A percentile compares a stretch with the other conserved stretches of the same genome.
These are phyloP conservation scores for Caranx melampygus DNA, from an alignment of 2,113 vertebrate species.

Conservation along the genomic window DNA sequence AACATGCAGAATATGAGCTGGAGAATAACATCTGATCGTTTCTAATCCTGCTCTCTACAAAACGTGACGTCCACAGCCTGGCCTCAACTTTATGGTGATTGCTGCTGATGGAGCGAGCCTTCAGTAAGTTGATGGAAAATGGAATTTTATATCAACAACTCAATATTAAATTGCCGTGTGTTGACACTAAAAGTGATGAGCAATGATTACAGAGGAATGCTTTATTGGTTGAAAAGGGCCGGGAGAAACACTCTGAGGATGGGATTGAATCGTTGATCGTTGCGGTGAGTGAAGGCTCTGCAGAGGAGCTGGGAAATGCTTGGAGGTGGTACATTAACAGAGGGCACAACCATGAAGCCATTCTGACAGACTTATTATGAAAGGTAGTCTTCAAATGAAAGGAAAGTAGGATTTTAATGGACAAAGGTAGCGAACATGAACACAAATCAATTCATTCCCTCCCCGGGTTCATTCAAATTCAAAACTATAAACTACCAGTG, in stretches of 20 bases:
- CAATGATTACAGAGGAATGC: constrained; percentile 44
- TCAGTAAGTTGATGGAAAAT: constrained; percentile 53
- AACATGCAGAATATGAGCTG: neutral
- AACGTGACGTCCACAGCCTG: constrained; percentile 22
- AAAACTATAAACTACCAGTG: neutral
- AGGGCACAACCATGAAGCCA: neutral
- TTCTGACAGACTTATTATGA: neutral
- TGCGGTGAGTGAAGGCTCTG: neutral
- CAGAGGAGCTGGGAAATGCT: neutral
- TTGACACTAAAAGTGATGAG: constrained; percentile 69
- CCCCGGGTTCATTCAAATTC: neutral
- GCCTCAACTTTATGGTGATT: constrained; percentile 27
- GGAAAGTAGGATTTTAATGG: neutral
- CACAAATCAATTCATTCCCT: neutral
- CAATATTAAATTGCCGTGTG: constrained; percentile 57
- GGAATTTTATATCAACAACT: constrained; percentile 55
- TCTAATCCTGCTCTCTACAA: constrained; percentile 16
- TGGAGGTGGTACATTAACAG: neutral
- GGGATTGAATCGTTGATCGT: constrained; percentile 41
- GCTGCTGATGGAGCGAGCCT: constrained; percentile 30
- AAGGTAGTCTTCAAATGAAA: neutral
- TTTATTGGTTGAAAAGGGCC: constrained; percentile 49
- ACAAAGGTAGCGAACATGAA: neutral
- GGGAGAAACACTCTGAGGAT: constrained; percentile 41
- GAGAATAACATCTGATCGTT: constrained; percentile 6